Evolutionary conservation across 2,888 invertebrate genomes (phyloP), one percentile per base, ranked within the genome.

Genomic region (Boloria selene): DNA sequence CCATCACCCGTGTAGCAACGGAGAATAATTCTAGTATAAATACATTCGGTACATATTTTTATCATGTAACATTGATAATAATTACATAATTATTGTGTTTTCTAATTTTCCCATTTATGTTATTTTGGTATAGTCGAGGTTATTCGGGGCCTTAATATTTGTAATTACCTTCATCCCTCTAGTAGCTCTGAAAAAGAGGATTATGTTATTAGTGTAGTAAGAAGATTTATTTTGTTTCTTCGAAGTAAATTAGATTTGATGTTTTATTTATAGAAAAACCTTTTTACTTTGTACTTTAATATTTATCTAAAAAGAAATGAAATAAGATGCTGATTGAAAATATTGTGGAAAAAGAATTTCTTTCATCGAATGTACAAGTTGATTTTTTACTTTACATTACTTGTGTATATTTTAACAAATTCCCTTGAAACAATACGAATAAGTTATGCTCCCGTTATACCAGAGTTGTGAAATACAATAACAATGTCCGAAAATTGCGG

Each of bases 401-500:
- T 14, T n/a, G 31, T 59, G 49, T 49, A 18, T 16, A 49, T 50
- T 38, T 49, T 47, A 59, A 17, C 49, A 14, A 49, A 26, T 50
- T 17, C 38, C 7, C 16, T 47, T 38, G 17, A 50, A 59, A 50
- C 14, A 38, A 59, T 31, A 18, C 31, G 38, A 38, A 38, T 56
- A 45, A 45, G 50, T 59, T 49, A 38, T 49, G 38, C 17, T 59
- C 58, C 58, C 7, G 49, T 49, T 38, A 49, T 38, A 26, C 3
- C 38, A 13, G 6, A 31, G 10, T 59, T 49, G 16, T 59, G 31
- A 16, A 51, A 18, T 22, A 51, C 38, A 18, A 51, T 51, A 60
- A 60, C 50, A 60, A 26, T 59, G 31, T 50, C 14, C 16, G 14
- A 38, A 17, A 49, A 16, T 58, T 47, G n/a, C n/a, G 16, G 47